Evolutionary conservation across 2,113 vertebrate genomes (phyloP).

Genomic region (Hyla sarda): DNA sequence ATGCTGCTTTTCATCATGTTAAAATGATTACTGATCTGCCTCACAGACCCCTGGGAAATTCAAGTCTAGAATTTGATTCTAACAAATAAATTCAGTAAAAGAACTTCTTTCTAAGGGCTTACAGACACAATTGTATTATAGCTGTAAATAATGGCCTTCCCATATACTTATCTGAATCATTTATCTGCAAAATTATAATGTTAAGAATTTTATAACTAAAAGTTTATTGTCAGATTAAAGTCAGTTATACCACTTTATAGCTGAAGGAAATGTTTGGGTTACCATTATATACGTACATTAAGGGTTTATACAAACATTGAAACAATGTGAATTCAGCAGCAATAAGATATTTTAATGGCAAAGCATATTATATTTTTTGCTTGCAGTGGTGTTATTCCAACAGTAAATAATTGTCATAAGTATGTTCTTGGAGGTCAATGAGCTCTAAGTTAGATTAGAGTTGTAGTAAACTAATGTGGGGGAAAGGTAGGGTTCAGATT

Average conservation of each 20-base stretch:
- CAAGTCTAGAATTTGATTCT: background rate
- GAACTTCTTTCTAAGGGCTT: background rate
- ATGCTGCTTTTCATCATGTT: conserved; percentile 50
- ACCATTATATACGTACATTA: background rate
- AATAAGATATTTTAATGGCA: too few species aligned
- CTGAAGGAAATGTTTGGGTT: background rate
- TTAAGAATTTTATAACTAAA: background rate
- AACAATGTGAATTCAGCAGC: too few species aligned
- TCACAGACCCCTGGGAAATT: conserved; percentile 37
- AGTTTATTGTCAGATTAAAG: background rate
- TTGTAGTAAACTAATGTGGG: too few species aligned
- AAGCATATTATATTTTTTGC: too few species aligned
- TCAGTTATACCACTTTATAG: background rate
- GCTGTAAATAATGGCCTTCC: background rate
- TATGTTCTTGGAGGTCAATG: too few species aligned
- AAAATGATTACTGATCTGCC: conserved; percentile 51
- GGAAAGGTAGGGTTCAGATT: too few species aligned
- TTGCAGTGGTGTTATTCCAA: too few species aligned
- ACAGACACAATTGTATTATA: background rate
- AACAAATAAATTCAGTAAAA: conserved; percentile 25
- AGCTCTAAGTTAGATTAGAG: too few species aligned
- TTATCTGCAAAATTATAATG: background rate
- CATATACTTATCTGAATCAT: background rate
- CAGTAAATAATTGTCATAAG: too few species aligned
- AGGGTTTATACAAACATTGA: too few species aligned